Percentiles rank a stretch among this genome's conserved stretches.
phyloP scores from a whole-genome alignment of 2,113 vertebrate genomes.

The Corythaeola cristata region DNA sequence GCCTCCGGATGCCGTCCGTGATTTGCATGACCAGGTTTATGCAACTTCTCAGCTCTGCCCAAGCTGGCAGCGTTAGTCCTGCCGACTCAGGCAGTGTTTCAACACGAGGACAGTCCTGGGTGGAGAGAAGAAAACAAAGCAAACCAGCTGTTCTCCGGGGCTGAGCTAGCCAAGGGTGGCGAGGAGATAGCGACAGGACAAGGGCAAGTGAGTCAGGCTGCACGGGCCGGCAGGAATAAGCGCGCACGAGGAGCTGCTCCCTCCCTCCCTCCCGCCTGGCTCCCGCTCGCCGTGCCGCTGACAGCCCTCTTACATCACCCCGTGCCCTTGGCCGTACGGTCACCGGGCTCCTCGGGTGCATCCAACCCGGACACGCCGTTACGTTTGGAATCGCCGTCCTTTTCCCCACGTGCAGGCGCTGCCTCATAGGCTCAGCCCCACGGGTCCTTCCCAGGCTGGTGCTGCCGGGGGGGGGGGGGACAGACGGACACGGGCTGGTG shows the following conservation, averaged over 20 bases:
- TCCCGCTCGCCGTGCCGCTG: accelerated
- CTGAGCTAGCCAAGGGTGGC: not conserved
- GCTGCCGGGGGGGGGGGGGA: no score
- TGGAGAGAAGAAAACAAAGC: not conserved
- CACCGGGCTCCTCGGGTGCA: accelerated
- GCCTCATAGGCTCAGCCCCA: not conserved
- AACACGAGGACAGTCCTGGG: not conserved
- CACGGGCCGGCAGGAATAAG: not conserved
- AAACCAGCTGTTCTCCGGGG: accelerated
- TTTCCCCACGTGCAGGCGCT: accelerated
- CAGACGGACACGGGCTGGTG: accelerated
- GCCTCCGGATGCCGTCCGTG: not conserved
- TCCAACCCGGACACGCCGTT: not conserved
- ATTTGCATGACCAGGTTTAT: not conserved
- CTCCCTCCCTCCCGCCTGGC: not conserved
- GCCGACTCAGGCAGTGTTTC: not conserved
- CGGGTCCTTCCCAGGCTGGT: not conserved
- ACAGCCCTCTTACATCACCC: not conserved
- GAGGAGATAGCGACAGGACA: not conserved
- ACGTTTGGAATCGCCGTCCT: accelerated
- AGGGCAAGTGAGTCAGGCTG: not conserved
- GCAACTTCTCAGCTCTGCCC: not conserved
- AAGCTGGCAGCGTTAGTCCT: not conserved
- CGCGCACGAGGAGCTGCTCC: accelerated
- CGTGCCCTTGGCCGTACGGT: accelerated